Conservation (phyloP, 2,888 invertebrate species). For the Prosopocoilus inquinatus region DNA sequence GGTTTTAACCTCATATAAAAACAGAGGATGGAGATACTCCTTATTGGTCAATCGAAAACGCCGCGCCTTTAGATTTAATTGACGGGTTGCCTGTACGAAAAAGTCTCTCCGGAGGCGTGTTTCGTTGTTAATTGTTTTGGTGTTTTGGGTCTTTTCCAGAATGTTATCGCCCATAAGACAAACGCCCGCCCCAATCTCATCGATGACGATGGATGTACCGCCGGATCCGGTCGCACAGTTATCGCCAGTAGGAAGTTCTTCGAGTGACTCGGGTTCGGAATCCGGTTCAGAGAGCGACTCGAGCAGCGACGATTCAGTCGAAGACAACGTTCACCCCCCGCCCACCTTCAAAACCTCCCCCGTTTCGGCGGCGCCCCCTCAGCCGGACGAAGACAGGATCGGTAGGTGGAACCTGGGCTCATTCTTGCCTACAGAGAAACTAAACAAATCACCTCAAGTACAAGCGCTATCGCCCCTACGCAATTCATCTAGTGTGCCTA, state of each 20-base stretch:
- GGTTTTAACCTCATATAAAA: too few species aligned
- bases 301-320: slow-evolving; percentile 57
- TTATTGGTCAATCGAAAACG: too few species aligned
- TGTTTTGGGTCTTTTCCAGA: slow-evolving; percentile 37
- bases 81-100: not conserved
- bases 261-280: slow-evolving; percentile 63
- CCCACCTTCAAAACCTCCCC: slow-evolving; percentile 29
- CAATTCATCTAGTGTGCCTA: slow-evolving; percentile 25
- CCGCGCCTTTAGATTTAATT: too few species aligned
- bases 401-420: slow-evolving; percentile 52
- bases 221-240: slow-evolving; percentile 50
- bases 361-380: slow-evolving; percentile 32
- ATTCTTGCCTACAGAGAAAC: slow-evolving; percentile 37
- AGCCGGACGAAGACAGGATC: slow-evolving; percentile 27
- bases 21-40: too few species aligned
- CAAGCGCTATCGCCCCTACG: slow-evolving; percentile 29
- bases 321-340: slow-evolving; percentile 40
- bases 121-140: not conserved
- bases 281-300: slow-evolving; percentile 58
- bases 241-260: slow-evolving; percentile 57
- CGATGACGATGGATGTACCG: slow-evolving; percentile 33
- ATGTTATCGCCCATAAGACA: slow-evolving; percentile 54
- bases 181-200: slow-evolving; percentile 51
- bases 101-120: not conserved
- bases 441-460: slow-evolving; percentile 25